Evolutionary conservation across 35 echinoderm and acorn worm species (phyloP).

Genomic region (Lytechinus variegatus): DNA sequence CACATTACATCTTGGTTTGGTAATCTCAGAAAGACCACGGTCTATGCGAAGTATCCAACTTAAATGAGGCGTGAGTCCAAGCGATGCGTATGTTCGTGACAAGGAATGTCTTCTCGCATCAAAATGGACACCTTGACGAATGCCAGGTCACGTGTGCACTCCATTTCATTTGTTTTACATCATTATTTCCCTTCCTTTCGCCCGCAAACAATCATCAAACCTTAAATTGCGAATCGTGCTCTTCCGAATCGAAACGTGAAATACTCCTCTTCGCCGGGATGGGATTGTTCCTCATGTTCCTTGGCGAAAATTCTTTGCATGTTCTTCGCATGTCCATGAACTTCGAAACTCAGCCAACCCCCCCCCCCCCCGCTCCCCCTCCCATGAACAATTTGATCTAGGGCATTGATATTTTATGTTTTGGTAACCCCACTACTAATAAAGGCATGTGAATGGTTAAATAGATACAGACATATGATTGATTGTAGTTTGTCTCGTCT

Average conservation of each 20-base stretch:
- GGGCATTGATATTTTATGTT: no score
- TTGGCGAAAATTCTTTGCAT: background rate
- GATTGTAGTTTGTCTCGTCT: no score
- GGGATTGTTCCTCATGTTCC: background rate
- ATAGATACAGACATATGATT: no score
- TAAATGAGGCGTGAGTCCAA: background rate
- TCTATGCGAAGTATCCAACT: background rate
- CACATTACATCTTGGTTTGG: background rate
- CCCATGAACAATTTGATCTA: no score
- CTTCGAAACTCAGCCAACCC: background rate
- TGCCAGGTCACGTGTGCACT: background rate
- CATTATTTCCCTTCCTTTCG: background rate
- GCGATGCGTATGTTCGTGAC: background rate
- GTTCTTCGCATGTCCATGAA: background rate
- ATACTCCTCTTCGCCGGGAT: background rate
- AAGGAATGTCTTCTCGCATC: background rate
- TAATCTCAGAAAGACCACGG: background rate
- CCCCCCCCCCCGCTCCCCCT: background rate
- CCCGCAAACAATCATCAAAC: slow-evolving; percentile 10
- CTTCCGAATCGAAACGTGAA: background rate
- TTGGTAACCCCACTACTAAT: no score
- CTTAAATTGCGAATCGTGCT: background rate
- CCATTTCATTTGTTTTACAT: background rate
- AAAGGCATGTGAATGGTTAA: no score
- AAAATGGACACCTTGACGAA: background rate